Evolutionary conservation across 2,797 vertebrate species (phyloP).

Genomic region (Leuciscus waleckii): DNA sequence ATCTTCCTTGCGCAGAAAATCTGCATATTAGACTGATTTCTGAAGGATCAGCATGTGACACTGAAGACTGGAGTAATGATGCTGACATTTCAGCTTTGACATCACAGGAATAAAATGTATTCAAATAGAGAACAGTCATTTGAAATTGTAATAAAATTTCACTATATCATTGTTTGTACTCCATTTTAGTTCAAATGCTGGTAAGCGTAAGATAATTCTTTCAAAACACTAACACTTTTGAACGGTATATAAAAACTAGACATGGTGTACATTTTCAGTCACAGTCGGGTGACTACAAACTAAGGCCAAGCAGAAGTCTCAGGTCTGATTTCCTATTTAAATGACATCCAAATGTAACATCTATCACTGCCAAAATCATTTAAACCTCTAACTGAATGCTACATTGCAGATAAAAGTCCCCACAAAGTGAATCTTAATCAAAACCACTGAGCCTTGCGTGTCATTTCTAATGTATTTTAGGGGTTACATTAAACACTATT

Average conservation of each 20-base stretch:
- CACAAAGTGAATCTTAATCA: conserved; percentile 23
- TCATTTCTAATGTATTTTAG: conserved; percentile 12
- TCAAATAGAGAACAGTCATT: not conserved
- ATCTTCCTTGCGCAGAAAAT: not conserved
- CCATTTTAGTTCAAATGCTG: not conserved
- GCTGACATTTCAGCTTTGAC: not conserved
- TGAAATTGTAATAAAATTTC: not conserved
- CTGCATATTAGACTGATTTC: too few species aligned
- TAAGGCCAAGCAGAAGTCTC: not conserved
- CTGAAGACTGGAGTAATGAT: too few species aligned
- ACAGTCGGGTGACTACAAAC: not conserved
- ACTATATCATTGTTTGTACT: not conserved
- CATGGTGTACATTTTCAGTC: not conserved
- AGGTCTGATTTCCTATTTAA: not conserved
- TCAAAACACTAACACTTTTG: not conserved
- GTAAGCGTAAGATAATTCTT: not conserved
- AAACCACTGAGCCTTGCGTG: conserved; percentile 17
- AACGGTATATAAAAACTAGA: not conserved
- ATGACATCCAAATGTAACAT: not conserved
- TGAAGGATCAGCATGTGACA: not conserved
- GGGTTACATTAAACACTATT: conserved; percentile 10
- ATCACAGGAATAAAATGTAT: not conserved
- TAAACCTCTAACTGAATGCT: not conserved
- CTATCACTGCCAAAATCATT: not conserved
- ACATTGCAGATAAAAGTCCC: not conserved